These are phyloP conservation scores for Tetragnatha montana DNA, from an alignment of 2,888 invertebrate species.

Conservation along the genomic window DNA sequence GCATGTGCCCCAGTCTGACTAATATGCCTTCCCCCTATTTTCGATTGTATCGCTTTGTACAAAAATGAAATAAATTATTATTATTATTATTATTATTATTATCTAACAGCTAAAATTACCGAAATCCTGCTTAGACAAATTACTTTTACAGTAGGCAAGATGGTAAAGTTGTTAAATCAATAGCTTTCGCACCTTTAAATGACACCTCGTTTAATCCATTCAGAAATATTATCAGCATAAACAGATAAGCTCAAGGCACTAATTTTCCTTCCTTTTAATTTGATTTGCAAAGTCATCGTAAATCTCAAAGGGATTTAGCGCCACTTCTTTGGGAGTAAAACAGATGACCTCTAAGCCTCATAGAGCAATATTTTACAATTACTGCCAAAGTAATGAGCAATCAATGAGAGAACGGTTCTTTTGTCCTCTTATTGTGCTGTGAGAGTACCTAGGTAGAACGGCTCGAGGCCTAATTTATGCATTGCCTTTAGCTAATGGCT, in stretches of 20 bases:
- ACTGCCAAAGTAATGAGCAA: conserved; percentile 43
- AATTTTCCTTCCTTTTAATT: conserved; percentile 23
- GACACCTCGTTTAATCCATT: neutral
- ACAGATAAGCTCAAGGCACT: conserved; percentile 6
- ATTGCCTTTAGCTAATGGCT: neutral
- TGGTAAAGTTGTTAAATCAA: neutral
- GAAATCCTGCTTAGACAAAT: no score
- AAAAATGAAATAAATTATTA: no score
- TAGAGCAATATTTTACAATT: conserved; percentile 12
- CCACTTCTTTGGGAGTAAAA: conserved; percentile 1
- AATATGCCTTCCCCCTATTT: no score
- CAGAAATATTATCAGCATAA: conserved; percentile 8
- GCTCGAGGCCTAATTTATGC: conserved; percentile 1
- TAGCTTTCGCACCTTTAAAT: neutral
- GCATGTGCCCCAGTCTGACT: no score
- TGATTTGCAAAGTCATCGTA: conserved; percentile 19
- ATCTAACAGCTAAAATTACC: no score
- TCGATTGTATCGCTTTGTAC: no score
- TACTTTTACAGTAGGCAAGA: no score
- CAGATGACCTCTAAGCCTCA: neutral
- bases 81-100: no score
- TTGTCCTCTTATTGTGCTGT: conserved; percentile 15
- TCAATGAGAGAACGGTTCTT: neutral
- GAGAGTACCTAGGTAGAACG: neutral
- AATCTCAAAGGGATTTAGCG: neutral